These are phyloP conservation scores for Phania funesta DNA, from an alignment of 2,888 invertebrate species.

Conservation along the genomic window DNA sequence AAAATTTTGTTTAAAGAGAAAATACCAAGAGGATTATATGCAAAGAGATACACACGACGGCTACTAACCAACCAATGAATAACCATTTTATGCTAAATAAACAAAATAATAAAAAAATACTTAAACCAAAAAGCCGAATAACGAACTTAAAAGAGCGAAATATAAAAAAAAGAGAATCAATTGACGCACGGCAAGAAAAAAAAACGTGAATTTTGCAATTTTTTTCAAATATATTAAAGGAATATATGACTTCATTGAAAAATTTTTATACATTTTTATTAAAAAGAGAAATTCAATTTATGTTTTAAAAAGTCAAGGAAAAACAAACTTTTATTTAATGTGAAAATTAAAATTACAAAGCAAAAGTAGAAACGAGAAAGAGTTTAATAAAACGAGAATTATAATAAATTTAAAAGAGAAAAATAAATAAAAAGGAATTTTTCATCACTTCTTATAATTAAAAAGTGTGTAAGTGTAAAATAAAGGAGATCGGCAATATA, in stretches of 20 bases:
- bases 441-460: conserved; percentile 14
- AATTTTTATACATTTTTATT: conserved; percentile 27
- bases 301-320: conserved; percentile 49
- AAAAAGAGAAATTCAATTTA: conserved; percentile 41
- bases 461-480: conserved; percentile 58
- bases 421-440: conserved; percentile 22
- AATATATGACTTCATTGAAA: conserved; percentile 52
- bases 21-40: conserved; percentile 61
- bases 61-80: conserved; percentile 40
- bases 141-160: conserved; percentile 44
- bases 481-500: conserved; percentile 40
- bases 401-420: conserved; percentile 20
- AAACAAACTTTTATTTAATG: conserved; percentile 45
- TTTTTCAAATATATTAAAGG: conserved; percentile 39
- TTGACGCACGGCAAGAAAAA: conserved; percentile 8
- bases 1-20: conserved; percentile 57
- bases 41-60: conserved; percentile 61
- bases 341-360: conserved; percentile 35
- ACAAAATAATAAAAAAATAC: conserved; percentile 25
- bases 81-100: conserved; percentile 59
- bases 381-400: conserved; percentile 39
- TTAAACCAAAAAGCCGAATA: conserved; percentile 52
- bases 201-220: conserved; percentile 44
- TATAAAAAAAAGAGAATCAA: conserved; percentile 9
- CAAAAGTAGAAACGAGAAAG: conserved; percentile 10